Evolutionary conservation across 1,140 invertebrate species (phyloP).

Genomic region (Drosophila yakuba): DNA sequence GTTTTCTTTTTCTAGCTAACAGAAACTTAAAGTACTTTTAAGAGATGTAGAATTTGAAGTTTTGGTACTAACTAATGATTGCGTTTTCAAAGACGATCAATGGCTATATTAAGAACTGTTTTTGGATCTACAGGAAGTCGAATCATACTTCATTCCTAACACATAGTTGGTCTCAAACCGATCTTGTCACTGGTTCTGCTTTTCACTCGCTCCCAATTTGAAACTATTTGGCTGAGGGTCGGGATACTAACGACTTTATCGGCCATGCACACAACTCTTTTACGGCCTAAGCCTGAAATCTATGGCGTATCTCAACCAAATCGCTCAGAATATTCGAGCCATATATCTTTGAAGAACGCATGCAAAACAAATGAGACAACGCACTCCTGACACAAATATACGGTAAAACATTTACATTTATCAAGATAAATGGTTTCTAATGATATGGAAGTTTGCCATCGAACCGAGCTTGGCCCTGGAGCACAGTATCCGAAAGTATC

Average conservation of each 20-base stretch:
- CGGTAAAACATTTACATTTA: constrained; percentile 82
- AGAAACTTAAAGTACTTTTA: too few species aligned
- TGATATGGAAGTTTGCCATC: constrained; percentile 69
- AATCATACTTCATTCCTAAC: too few species aligned
- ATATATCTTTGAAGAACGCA: constrained; percentile 63
- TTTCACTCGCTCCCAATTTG: too few species aligned
- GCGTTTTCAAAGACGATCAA: too few species aligned
- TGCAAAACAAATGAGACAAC: constrained; percentile 76
- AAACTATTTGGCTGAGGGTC: constrained; percentile 2
- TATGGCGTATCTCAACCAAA: constrained; percentile 36
- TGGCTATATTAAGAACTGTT: too few species aligned
- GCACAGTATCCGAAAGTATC: constrained; percentile 44
- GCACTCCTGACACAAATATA: constrained; percentile 76
- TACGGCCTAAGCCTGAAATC: constrained; percentile 19
- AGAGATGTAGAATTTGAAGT: too few species aligned
- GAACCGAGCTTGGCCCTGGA: constrained; percentile 19
- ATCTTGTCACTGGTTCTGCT: not conserved
- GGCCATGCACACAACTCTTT: constrained; percentile 15
- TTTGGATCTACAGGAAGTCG: too few species aligned
- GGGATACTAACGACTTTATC: constrained; percentile 21
- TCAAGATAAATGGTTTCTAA: constrained; percentile 83
- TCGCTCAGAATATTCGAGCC: constrained; percentile 2
- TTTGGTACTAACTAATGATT: too few species aligned
- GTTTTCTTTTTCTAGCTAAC: too few species aligned
- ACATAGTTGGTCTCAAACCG: not conserved